Evolutionary conservation across 2,113 vertebrate species (phyloP), one percentile per base, ranked within the genome.

Genomic region (Pangasianodon gigas): DNA sequence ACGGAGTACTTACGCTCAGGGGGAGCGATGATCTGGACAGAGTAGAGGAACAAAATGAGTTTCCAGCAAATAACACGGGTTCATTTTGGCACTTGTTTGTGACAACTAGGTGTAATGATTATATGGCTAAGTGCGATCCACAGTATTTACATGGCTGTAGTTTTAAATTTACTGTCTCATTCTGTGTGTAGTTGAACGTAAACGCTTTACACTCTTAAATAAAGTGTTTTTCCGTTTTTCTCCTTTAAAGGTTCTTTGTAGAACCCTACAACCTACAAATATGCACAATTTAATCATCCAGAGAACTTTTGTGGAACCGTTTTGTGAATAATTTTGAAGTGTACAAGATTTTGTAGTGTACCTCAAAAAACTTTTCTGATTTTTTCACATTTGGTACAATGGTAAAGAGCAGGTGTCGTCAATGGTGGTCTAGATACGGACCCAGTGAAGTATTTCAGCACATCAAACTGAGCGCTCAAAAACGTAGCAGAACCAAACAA

Each of bases 1-100:
- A 99, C 98, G 1, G 98, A 99, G 96, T 99, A 99, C 93, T 99
- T 99, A 91, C 98, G 97, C 96, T 99, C 98, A 54, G 98, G 98
- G 0, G 97, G 98, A 83, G 98, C 98, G 44, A 99, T 99, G 96
- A 99, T 99, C 98, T 99, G 93, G 52, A 91, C 91, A 87, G 65
- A 58, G 83, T 16, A 85, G 67, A 81, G 32, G 32, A 26, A 21
- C 16, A 16, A 60, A 24, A 44, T 71, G n/a, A 74, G 56, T 79
- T 58, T 16, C 44, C 29, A 21, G 52, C 14, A 77, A 24, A 62
- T 26, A 65, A 65, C 71, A 74, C 19, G 48, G 32, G 29, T 9
- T 21, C 18, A 16, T 58, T 18, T 29, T 32, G 10, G 29, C 13
- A n/a, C 24, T 18, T 41, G 18, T 44, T 44, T 24, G 18, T 44